Base-by-base conservation (phyloP, 2,113 vertebrate species). In the Nyctibius bracteatus region DNA sequence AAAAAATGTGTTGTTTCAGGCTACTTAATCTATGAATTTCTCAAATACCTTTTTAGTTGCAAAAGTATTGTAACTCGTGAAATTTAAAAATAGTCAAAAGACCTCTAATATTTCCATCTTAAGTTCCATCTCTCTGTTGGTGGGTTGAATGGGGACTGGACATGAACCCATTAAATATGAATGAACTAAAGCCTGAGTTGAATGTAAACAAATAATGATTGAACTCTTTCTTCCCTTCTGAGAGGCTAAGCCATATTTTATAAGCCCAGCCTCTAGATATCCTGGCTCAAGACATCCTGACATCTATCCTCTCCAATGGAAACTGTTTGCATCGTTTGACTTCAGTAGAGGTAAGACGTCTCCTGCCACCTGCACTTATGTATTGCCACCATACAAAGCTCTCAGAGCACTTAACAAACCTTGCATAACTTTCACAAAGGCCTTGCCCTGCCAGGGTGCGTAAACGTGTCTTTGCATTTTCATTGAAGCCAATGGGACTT, bases 331-430 rank as follows among this genome's bases (percentile, higher is more conserved):
- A 0, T 52, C 11, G 15, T 39, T n/a, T 78, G 35, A 57, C n/a
- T 81, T 84, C 0, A 1, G 27, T 8, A 63, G 35, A 63, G 10
- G 28, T 44, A 59, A 46, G 47, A 8, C 9, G 9, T 28, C 22
- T 72, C 28, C 28, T 67, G 28, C 2, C 4, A 14, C 22, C 14
- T 71, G 41, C 27, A 12, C 14, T 52, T 54, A 23, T 0, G 2
- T 39, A 72, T 5, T 30, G 30, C 7, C 39, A 68, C 16, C 12
- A 31, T 2, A 4, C 2, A 68, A 59, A 73, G 49, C 5, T 46
- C 39, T 87, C 25, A 11, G 47, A 63, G 12, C 4, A 24, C 59
- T 65, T 68, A 28, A 51, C 17, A 68, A 85, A 30, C 9, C 33
- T 70, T 74, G 14, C 6, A 15, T 44, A 61, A 73, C 17, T 73